These are phyloP conservation scores for Oreochromis tanganicae DNA, from an alignment of 2,113 vertebrate species.

Conservation along the genomic window DNA sequence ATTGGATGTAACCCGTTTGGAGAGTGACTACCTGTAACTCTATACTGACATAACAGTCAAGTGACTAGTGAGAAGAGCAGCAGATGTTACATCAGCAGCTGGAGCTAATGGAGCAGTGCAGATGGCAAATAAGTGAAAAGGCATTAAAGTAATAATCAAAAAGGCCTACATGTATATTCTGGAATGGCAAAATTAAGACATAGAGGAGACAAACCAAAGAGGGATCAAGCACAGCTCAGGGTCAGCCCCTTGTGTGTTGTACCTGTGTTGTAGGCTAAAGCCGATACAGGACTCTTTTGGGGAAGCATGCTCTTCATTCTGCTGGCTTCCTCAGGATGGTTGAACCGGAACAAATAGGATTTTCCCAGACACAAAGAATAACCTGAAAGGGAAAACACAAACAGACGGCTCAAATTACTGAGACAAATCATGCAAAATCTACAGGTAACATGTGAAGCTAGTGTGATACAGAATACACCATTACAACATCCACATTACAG, in stretches of 20 bases:
- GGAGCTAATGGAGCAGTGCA: neutral
- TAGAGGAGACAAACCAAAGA: neutral
- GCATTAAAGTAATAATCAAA: neutral
- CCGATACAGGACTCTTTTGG: constrained; percentile 72
- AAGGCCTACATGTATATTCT: neutral
- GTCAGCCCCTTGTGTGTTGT: neutral
- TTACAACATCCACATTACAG: neutral
- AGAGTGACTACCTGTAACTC: neutral
- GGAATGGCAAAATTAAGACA: neutral
- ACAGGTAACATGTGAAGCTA: neutral
- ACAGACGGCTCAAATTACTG: neutral
- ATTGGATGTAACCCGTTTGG: neutral
- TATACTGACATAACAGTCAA: neutral
- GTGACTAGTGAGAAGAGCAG: neutral
- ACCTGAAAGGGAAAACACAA: constrained; percentile 53
- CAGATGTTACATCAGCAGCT: neutral
- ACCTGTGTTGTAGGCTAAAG: constrained; percentile 75
- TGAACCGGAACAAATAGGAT: constrained; percentile 78
- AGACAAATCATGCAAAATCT: neutral
- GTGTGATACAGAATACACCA: neutral
- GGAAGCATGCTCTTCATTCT: constrained; percentile 79
- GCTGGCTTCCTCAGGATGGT: constrained; percentile 76
- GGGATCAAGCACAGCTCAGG: neutral
- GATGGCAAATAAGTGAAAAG: neutral
- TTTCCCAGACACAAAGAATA: constrained; percentile 78